These are phyloP conservation scores for Oceanodroma tethys DNA, from an alignment of 2,113 vertebrate genomes.

Conservation along the genomic window DNA sequence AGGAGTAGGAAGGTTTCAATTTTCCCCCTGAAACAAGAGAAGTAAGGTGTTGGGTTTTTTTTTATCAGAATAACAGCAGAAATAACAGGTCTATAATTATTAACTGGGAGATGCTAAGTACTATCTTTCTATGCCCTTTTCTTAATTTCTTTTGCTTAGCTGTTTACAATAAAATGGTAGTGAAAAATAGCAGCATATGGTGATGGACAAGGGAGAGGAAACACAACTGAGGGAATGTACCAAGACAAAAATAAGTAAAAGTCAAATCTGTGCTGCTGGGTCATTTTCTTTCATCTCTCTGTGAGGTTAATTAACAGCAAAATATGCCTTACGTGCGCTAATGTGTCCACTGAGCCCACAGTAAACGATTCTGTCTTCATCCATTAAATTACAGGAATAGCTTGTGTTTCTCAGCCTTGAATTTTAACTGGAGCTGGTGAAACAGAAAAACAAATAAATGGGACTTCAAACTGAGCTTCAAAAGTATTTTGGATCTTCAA, in stretches of 20 bases:
- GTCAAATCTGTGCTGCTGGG: conserved; percentile 50
- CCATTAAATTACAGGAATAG: conserved; percentile 45
- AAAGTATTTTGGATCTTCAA: background rate
- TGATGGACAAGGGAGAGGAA: background rate
- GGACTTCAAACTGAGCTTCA: background rate
- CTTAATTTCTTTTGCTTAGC: background rate
- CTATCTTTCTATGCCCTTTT: background rate
- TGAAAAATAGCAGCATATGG: conserved; percentile 52
- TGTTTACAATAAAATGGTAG: conserved; percentile 38
- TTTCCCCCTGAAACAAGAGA: background rate
- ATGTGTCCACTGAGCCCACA: conserved; percentile 35
- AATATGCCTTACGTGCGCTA: conserved; percentile 25
- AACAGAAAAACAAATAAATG: background rate
- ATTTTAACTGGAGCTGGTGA: background rate
- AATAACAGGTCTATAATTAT: background rate
- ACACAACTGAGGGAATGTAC: conserved; percentile 33
- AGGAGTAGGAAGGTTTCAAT: background rate
- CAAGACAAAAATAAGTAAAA: conserved; percentile 63
- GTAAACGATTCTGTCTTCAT: conserved; percentile 34
- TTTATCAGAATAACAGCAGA: background rate
- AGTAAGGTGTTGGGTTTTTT: background rate
- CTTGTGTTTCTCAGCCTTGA: background rate
- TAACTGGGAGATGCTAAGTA: background rate
- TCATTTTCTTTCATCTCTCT: conserved; percentile 59
- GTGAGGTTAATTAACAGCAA: conserved; percentile 71